phyloP scores from a whole-genome alignment of 2,888 invertebrate genomes.

The Seira sanloemensis region DNA sequence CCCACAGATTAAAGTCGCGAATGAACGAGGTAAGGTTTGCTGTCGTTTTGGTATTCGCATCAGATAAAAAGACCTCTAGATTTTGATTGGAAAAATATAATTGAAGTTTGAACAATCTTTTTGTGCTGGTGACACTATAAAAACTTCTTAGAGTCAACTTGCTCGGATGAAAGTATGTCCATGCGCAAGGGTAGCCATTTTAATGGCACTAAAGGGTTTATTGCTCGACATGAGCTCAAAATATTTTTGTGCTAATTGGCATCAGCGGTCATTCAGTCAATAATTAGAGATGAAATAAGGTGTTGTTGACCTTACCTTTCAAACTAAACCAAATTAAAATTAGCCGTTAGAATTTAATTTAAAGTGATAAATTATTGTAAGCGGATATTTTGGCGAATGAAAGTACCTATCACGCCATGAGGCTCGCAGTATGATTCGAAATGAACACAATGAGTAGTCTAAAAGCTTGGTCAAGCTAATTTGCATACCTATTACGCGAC shows the following conservation, averaged over 20 bases:
- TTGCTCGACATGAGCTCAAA: neutral
- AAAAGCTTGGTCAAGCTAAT: neutral
- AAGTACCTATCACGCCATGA: neutral
- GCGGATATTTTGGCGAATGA: neutral
- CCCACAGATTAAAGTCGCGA: too few relatives aligned
- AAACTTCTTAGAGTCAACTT: neutral
- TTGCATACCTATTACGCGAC: neutral
- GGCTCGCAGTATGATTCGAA: neutral
- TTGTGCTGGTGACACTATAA: neutral
- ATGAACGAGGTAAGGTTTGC: too few relatives aligned
- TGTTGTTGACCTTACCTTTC: slow-evolving; percentile 30
- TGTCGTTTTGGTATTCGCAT: too few relatives aligned
- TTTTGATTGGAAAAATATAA: neutral
- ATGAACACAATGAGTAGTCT: neutral
- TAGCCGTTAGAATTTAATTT: neutral
- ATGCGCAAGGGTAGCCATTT: too few relatives aligned
- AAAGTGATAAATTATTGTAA: neutral
- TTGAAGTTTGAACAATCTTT: neutral
- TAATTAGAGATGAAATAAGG: neutral
- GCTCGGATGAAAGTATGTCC: too few relatives aligned
- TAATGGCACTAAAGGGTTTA: neutral
- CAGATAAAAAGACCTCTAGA: too few relatives aligned
- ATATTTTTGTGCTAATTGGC: neutral
- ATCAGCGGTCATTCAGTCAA: neutral
- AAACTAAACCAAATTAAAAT: neutral